A percentile compares a stretch with the other conserved stretches of the same genome.
phyloP scores from a whole-genome alignment of 2,797 vertebrate species.

The Phalanger gymnotis region DNA sequence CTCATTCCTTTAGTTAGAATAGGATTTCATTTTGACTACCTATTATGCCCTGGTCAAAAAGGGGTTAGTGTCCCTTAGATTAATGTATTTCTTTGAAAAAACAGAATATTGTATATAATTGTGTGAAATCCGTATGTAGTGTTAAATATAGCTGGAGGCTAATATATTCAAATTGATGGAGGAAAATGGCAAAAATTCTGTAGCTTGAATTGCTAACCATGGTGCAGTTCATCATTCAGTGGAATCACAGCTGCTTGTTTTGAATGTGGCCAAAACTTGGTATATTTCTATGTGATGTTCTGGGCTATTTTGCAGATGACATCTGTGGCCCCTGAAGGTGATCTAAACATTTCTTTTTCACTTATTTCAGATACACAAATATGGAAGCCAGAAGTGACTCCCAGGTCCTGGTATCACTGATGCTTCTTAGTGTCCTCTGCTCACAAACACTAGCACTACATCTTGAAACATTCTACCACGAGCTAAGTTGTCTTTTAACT shows the following conservation, averaged over 20 bases:
- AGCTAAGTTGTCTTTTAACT: conserved; percentile 83
- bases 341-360: too few species aligned
- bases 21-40: too few species aligned
- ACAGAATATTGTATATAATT: background rate
- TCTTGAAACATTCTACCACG: conserved; percentile 81
- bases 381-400: too few species aligned
- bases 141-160: background rate
- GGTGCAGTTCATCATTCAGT: background rate
- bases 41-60: too few species aligned
- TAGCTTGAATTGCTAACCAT: background rate
- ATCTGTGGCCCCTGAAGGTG: too few species aligned
- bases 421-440: conserved; percentile 85
- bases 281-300: background rate
- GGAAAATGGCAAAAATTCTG: background rate
- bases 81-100: background rate
- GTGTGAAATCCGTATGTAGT: background rate
- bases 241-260: background rate
- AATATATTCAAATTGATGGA: background rate
- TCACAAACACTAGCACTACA: conserved; percentile 90
- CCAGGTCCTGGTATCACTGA: conserved; percentile 28
- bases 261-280: background rate
- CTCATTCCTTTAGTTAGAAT: background rate
- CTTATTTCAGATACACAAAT: too few species aligned
- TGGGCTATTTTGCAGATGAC: too few species aligned
- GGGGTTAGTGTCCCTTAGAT: background rate